Conservation (phyloP, 2,888 invertebrate species). For the Pasiphila rectangulata region DNA sequence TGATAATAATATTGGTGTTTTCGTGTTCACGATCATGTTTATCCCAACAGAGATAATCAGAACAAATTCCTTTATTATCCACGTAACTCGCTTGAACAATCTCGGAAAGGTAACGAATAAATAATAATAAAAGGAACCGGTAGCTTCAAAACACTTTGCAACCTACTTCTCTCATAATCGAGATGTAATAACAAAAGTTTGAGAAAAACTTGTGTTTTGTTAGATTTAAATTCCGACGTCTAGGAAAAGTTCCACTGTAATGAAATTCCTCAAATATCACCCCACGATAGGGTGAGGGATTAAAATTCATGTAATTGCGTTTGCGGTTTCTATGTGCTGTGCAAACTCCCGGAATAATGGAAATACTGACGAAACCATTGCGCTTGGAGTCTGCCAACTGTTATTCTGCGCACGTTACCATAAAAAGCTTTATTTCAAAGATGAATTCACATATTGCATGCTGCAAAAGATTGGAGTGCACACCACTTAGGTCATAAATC, state of each 20-base stretch:
- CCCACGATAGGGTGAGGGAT: conserved; percentile 49
- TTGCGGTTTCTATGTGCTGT: conserved; percentile 42
- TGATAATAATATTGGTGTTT: conserved; percentile 13
- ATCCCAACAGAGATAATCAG: conserved; percentile 28
- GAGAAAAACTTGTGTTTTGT: conserved; percentile 61
- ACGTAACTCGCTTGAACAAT: conserved; percentile 25
- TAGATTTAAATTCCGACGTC: conserved; percentile 60
- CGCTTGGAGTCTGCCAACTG: conserved; percentile 11
- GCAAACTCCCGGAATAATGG: conserved; percentile 22
- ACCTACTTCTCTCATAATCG: conserved; percentile 46
- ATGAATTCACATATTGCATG: conserved; percentile 1
- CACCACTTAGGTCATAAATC: background rate
- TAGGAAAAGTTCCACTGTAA: conserved; percentile 68
- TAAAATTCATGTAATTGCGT: conserved; percentile 69
- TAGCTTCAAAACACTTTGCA: conserved; percentile 33
- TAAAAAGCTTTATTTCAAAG: background rate
- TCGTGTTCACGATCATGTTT: conserved; percentile 27
- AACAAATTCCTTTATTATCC: conserved; percentile 26
- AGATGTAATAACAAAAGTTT: conserved; percentile 60
- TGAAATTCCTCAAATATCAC: conserved; percentile 76
- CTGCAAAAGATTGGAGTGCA: background rate
- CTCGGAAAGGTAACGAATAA: conserved; percentile 28
- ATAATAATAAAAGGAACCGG: conserved; percentile 36
- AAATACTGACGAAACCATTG: conserved; percentile 18
- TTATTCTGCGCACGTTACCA: conserved; percentile 4